Base-by-base conservation (phyloP, 1,140 invertebrate genomes). In the Portunus trituberculatus region DNA sequence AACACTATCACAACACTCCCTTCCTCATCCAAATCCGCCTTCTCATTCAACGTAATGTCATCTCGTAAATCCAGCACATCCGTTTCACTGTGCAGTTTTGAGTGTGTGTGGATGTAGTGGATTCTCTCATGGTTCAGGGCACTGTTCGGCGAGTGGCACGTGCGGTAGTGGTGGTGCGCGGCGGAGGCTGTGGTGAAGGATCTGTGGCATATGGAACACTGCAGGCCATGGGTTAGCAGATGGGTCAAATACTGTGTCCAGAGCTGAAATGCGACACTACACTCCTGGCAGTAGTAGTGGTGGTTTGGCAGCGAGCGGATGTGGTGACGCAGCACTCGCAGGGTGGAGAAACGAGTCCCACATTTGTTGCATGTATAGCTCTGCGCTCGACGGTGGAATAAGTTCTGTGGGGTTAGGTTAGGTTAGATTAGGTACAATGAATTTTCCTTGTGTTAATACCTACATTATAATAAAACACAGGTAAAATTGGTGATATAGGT, bases 361-460 rank as follows among this genome's bases (percentile, higher is more conserved):
- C 94, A 95, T 28, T 46, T 95, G 39, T 95, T 84, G 67, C 94
- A 95, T 29, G 90, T 95, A 90, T 95, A 95, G 48, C 90, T 95
- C 20, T 84, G 67, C 20, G 94, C 32, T 28, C 90, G 45, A 4
- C 94, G 90, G 46, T 95, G 94, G 32, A 95, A 95, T 14, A 95
- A 82, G 82, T 95, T 95, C 94, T 95, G 91, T 59, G 12, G 16
- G 16, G 52, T 39, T 39, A 39, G 6, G 39, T 39, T 39, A n/a
- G n/a, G n/a, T n/a, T n/a, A n/a, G n/a, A n/a, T n/a, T 6, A 39
- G 6, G 6, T 39, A 39, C 39, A 39, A 39, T 39, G 39, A 39
- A 39, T 39, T 2, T 39, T 39, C 39, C 39, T 39, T 39, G 6
- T n/a, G n/a, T n/a, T n/a, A n/a, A n/a, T n/a, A n/a, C n/a, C n/a